Evolutionary conservation across 2,888 invertebrate genomes (phyloP).

Genomic region (Acanthosepion pharaonis): DNA sequence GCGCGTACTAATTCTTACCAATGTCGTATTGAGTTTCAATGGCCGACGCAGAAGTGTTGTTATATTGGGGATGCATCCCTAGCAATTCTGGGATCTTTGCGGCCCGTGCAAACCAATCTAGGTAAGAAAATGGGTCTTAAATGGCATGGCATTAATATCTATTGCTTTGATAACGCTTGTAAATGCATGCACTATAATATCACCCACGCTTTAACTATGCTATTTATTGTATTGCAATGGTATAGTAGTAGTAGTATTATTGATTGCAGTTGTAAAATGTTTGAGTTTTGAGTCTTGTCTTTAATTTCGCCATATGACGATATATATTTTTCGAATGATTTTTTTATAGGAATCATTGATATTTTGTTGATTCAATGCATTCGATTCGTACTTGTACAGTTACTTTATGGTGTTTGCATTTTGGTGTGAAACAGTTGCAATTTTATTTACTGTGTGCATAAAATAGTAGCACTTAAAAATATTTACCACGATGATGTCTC

Average conservation of each 20-base stretch:
- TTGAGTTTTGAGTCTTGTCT: background rate
- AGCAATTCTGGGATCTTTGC: background rate
- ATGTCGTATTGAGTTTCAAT: constrained; percentile 21
- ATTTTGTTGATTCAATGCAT: background rate
- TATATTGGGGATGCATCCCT: background rate
- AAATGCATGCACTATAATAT: background rate
- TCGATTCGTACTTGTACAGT: too few relatives aligned
- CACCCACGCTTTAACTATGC: background rate
- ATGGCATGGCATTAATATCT: background rate
- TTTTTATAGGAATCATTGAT: background rate
- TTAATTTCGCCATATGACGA: background rate
- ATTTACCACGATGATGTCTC: too few relatives aligned
- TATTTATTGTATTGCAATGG: background rate
- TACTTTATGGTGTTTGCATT: too few relatives aligned
- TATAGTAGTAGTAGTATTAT: background rate
- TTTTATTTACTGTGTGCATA: too few relatives aligned
- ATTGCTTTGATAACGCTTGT: background rate
- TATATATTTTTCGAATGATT: background rate
- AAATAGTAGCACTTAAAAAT: too few relatives aligned
- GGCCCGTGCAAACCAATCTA: background rate
- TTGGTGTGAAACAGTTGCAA: too few relatives aligned
- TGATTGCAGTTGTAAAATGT: background rate
- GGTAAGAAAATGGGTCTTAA: background rate
- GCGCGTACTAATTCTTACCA: background rate
- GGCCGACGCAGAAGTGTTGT: background rate